Percentiles rank a stretch among this genome's conserved stretches.
Conservation (phyloP, 2,113 vertebrate species). For the Sapayoa aenigma region DNA sequence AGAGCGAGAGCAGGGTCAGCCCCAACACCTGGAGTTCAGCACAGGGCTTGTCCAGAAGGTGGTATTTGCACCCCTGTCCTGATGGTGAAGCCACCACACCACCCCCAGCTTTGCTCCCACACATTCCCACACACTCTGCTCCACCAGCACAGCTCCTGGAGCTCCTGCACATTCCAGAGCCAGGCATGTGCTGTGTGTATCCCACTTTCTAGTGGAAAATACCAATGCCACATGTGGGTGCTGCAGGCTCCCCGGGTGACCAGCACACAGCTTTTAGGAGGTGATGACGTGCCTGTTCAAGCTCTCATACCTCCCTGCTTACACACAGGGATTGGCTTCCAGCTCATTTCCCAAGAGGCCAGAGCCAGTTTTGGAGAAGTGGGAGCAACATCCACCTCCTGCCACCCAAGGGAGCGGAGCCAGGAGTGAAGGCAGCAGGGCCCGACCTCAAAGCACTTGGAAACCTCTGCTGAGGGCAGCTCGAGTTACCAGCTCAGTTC, state of each 20-base stretch:
- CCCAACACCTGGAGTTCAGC: background rate
- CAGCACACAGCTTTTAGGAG: background rate
- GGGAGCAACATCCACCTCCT: background rate
- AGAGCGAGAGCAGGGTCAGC: background rate
- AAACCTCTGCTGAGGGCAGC: background rate
- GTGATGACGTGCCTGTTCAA: background rate
- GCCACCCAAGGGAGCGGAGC: background rate
- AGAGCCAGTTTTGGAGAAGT: slow-evolving; percentile 12
- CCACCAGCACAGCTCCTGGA: background rate
- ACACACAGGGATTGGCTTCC: slow-evolving; percentile 3
- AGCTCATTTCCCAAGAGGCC: background rate
- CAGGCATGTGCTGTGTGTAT: background rate
- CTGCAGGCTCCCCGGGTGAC: background rate
- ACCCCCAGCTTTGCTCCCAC: background rate
- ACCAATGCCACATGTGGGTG: background rate
- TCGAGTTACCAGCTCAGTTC: background rate
- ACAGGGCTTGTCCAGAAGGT: rapidly evolving
- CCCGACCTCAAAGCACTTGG: background rate
- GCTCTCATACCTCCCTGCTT: background rate
- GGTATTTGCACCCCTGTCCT: background rate
- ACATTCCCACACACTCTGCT: background rate
- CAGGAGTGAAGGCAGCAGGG: background rate
- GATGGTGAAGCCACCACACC: rapidly evolving
- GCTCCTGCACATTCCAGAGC: background rate
- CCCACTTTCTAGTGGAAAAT: slow-evolving; percentile 42